Evolutionary conservation across 2,113 vertebrate species (phyloP).

Genomic region (Paramormyrops kingsleyae): DNA sequence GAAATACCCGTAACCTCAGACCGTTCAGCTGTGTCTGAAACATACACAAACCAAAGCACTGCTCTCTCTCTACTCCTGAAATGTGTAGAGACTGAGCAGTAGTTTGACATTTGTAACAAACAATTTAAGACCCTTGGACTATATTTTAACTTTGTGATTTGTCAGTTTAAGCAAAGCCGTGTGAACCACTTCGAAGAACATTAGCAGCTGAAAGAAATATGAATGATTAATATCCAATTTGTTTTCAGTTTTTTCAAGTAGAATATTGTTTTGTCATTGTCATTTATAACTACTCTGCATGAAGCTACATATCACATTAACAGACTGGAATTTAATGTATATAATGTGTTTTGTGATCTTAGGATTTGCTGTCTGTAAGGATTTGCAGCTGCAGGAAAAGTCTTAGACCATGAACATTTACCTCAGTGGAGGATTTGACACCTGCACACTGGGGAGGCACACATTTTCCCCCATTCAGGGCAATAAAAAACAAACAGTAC

Average conservation of each 20-base stretch:
- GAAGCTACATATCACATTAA: neutral
- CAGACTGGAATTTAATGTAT: neutral
- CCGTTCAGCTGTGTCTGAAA: slow-evolving; percentile 43
- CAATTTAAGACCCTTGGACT: neutral
- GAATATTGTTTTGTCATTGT: neutral
- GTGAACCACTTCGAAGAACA: neutral
- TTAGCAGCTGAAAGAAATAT: neutral
- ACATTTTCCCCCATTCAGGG: slow-evolving; percentile 59
- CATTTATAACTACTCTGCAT: neutral
- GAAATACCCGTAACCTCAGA: slow-evolving; percentile 57
- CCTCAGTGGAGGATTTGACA: slow-evolving; percentile 46
- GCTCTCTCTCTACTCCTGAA: slow-evolving; percentile 44
- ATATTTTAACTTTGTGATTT: neutral
- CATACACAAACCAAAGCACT: slow-evolving; percentile 41
- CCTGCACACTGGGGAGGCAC: slow-evolving; percentile 57
- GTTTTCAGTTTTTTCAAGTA: neutral
- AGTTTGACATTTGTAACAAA: slow-evolving; percentile 20
- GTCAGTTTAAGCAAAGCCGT: neutral
- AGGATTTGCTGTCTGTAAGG: neutral
- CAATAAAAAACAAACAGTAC: slow-evolving; percentile 72
- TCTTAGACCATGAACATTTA: neutral
- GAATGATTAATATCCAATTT: neutral
- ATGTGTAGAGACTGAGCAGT: slow-evolving; percentile 53
- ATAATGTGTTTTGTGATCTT: neutral
- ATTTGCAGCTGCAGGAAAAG: neutral